These are phyloP conservation scores for Protaetia brevitarsis DNA, from an alignment of 1,140 invertebrate species.

Conservation along the genomic window DNA sequence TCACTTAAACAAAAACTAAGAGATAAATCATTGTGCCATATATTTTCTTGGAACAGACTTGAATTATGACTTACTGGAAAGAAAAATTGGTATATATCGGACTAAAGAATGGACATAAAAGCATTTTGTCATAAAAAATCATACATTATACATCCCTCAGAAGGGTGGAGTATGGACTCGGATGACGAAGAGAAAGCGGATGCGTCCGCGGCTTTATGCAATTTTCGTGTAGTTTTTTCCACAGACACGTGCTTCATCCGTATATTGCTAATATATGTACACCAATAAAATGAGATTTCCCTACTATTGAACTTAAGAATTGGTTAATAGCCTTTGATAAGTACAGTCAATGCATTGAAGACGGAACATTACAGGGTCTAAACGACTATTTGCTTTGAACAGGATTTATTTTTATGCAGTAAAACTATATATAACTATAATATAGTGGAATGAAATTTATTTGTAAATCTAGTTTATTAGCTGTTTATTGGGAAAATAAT, in stretches of 20 bases:
- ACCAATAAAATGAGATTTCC: neutral
- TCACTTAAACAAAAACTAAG: too few species aligned
- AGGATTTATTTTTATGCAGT: too few species aligned
- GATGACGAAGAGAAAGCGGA: neutral
- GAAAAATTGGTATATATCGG: neutral
- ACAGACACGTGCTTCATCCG: slow-evolving; percentile 19
- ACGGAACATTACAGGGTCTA: too few species aligned
- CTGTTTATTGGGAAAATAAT: too few species aligned
- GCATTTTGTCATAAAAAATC: slow-evolving; percentile 2
- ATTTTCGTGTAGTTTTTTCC: slow-evolving; percentile 27
- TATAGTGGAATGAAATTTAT: too few species aligned
- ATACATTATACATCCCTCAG: neutral
- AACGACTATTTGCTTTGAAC: too few species aligned
- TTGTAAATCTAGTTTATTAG: too few species aligned
- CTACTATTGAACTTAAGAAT: too few species aligned
- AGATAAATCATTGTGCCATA: neutral
- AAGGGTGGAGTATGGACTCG: neutral
- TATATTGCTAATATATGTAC: neutral
- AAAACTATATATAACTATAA: too few species aligned
- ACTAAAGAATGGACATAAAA: neutral
- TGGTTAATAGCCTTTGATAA: too few species aligned
- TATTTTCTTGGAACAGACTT: neutral
- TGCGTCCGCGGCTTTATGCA: slow-evolving; percentile 23
- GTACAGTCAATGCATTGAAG: too few species aligned
- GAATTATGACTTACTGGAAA: neutral